Evolutionary conservation across 2,113 vertebrate species (phyloP).

Genomic region (Ancistrus triradiatus): DNA sequence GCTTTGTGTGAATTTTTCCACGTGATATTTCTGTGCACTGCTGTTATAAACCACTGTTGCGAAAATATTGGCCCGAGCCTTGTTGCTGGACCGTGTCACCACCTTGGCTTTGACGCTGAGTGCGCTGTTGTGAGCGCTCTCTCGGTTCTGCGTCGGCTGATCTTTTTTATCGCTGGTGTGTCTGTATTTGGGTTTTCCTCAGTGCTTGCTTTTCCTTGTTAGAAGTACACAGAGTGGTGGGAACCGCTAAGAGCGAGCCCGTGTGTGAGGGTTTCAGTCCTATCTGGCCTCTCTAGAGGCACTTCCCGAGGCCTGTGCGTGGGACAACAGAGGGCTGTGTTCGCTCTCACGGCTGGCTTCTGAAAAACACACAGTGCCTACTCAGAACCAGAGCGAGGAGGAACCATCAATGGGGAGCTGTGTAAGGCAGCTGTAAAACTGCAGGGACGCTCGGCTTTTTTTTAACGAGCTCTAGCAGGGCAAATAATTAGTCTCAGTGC

Average conservation of each 20-base stretch:
- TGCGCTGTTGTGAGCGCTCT: too few species aligned
- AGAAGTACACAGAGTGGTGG: constrained; percentile 20
- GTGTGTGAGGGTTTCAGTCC: constrained; percentile 15
- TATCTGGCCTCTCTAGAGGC: constrained; percentile 26
- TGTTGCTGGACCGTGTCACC: too few species aligned
- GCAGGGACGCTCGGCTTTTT: constrained; percentile 28
- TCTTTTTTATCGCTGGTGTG: not conserved
- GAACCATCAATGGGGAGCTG: constrained; percentile 46
- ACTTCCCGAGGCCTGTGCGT: constrained; percentile 23
- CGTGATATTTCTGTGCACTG: too few species aligned
- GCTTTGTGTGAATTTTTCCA: too few species aligned
- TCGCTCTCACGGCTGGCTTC: constrained; percentile 24
- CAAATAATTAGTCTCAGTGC: constrained; percentile 34
- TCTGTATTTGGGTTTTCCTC: constrained; percentile 11
- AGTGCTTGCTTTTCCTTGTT: not conserved
- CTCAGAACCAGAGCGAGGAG: constrained; percentile 31
- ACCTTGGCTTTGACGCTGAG: too few species aligned
- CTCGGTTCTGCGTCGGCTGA: too few species aligned
- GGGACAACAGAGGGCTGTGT: constrained; percentile 50
- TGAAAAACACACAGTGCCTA: constrained; percentile 28
- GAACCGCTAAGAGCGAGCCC: constrained; percentile 18
- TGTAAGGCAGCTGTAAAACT: constrained; percentile 45
- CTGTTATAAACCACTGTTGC: too few species aligned
- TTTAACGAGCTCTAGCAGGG: constrained; percentile 23
- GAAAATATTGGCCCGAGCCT: too few species aligned